Evolutionary conservation across 2,888 invertebrate species (phyloP), one percentile per base, ranked within the genome.

Genomic region (Diarsia mendica): DNA sequence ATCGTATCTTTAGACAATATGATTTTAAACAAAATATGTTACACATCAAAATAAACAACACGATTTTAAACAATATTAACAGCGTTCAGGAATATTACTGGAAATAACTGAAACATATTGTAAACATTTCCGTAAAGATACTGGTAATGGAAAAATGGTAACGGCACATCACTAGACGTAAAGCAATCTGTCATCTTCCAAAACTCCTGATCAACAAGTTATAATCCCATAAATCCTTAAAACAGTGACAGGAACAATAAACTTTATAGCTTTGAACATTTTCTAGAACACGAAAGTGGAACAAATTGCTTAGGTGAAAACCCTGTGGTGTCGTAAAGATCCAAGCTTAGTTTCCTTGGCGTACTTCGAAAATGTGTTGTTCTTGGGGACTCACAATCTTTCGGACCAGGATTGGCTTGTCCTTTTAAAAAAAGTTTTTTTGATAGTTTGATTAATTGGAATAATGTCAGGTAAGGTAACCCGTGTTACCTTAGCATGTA

Each of bases 271-370:
- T 85, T 80, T 75, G 85, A 89, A 88, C 87, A 90, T 92, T 91
- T 91, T 89, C 89, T 87, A 87, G 89, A 87, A 91, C 89, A 87
- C 89, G 88, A 87, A 89, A 89, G 86, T 87, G 84, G 89, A 90
- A 91, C 89, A 91, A 92, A 91, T 91, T 90, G 91, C 89, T 87
- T 88, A 92, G 92, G 92, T 93, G 91, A 91, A 92, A 90, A 91
- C 93, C 93, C 94, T 73, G 87, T 83, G 92, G 93, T 90, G 89
- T 90, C 91, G 91, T 93, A 93, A 93, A 93, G 91, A 91, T 90
- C 87, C 89, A 79, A 87, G 91, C 90, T 89, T 89, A 91, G 91
- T 91, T 91, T 91, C 87, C 89, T 89, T 89, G 87, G 86, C 86
- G 85, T 89, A 90, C 88, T 91, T 91, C 83, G 88, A 87, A 91